Evolutionary conservation across 1,140 invertebrate species (phyloP).

Genomic region (Drosophila neocordata): DNA sequence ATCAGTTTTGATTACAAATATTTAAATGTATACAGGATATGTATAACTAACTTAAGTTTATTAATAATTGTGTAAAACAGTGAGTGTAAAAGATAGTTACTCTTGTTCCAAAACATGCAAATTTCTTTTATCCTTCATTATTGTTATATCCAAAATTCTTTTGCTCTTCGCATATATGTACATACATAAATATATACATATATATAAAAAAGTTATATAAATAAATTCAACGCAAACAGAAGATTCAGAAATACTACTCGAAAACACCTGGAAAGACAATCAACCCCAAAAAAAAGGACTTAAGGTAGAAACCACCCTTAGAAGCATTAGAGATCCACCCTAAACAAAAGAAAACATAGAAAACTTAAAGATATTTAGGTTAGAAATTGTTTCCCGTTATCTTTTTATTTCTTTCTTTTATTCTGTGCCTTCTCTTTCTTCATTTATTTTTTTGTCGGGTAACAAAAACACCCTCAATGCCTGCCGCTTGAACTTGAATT

Average conservation of each 20-base stretch:
- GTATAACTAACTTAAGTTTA: no score
- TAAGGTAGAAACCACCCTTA: constrained; percentile 53
- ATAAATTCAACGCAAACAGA: constrained; percentile 44
- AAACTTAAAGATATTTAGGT: constrained; percentile 54
- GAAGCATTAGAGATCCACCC: constrained; percentile 48
- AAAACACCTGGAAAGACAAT: constrained; percentile 20
- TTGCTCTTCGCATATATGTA: no score
- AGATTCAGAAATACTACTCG: constrained; percentile 36
- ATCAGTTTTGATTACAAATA: no score
- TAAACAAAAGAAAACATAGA: constrained; percentile 30
- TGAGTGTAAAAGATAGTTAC: no score
- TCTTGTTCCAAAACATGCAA: no score
- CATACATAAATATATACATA: no score
- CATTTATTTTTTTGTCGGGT: constrained; percentile 6
- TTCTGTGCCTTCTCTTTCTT: background rate
- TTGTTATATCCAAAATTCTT: no score
- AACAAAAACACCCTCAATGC: constrained; percentile 39
- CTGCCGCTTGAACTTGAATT: constrained; percentile 69
- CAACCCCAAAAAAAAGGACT: constrained; percentile 37
- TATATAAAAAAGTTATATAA: background rate
- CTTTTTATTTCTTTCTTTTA: background rate
- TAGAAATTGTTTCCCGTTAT: constrained; percentile 22
- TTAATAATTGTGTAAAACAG: no score
- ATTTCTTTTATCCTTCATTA: no score
- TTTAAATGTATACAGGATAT: no score